Evolutionary conservation across 2,113 vertebrate species (phyloP), one percentile per base, ranked within the genome.

Genomic region (Noturus placidus): DNA sequence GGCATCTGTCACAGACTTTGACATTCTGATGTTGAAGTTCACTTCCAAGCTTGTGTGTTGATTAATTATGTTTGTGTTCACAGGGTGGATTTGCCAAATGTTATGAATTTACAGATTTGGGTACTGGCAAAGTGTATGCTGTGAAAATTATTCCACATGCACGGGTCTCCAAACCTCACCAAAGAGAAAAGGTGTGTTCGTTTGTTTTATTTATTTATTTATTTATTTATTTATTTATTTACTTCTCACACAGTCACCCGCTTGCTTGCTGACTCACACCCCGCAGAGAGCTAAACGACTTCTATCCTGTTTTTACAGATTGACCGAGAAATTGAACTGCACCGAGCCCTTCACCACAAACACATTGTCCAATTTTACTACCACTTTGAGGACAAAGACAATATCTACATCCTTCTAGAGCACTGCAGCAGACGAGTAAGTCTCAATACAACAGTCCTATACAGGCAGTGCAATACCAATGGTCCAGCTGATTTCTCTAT

Each of bases 61-160:
- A 76, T 20, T 19, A 35, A 25, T 46, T 50, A 20, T 65, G 52
- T 87, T 54, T 87, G 20, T 81, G 15, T 94, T 86, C 92, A 50
- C 89, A 97, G 97, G 97, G 97, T 89, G 97, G 96, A 88, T 97
- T 97, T 88, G 96, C 96, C 63, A 96, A 97, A 84, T 97, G 97
- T 90, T 97, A 96, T 1, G 96, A 97, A 93, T 96, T 97, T 94
- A 97, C 96, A 61, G 97, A 97, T 93, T 89, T 97, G 93, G 94
- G 94, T 52, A 96, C 94, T 70, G 96, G 96, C 91, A 96, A 97
- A 94, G 94, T 96, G 86, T 97, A 96, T 90, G 97, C 96, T 93
- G 96, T 95, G 83, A 97, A 97, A 93, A 97, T 97, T 61, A 97
- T 97, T 92, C 96, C 97, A 83, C 96, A 97, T 90, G 96, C 95